A percentile compares a stretch with the other conserved stretches of the same genome.
These are phyloP conservation scores for Apamea anceps DNA, from an alignment of 2,888 invertebrate genomes.

Conservation along the genomic window DNA sequence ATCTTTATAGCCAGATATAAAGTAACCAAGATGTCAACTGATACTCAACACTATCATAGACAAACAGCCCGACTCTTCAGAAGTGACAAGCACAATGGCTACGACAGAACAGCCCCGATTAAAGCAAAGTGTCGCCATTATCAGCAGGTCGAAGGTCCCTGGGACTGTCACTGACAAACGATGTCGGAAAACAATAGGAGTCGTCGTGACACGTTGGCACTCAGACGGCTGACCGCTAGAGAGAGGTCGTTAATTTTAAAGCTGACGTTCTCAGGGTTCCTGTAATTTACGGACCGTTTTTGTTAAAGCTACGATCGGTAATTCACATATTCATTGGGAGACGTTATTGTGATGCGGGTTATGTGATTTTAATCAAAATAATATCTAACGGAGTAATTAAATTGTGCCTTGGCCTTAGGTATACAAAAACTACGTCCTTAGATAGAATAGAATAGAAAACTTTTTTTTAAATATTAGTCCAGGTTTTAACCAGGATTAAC, in stretches of 20 bases:
- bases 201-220: slow-evolving; percentile 38
- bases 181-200: slow-evolving; percentile 53
- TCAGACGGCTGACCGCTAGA: slow-evolving; percentile 36
- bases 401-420: background rate
- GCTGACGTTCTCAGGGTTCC: slow-evolving; percentile 6
- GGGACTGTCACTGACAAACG: slow-evolving; percentile 60
- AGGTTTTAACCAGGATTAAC: no score
- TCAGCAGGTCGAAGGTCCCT: slow-evolving; percentile 43
- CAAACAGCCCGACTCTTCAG: slow-evolving; percentile 13
- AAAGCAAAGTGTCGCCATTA: slow-evolving; percentile 42
- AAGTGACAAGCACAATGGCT: slow-evolving; percentile 32
- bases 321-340: background rate
- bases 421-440: background rate
- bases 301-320: background rate
- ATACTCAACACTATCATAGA: slow-evolving; percentile 10
- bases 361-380: background rate
- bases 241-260: slow-evolving; percentile 44
- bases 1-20: background rate
- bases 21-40: background rate
- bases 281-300: background rate
- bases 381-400: background rate
- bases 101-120: slow-evolving; percentile 29
- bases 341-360: background rate
- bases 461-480: no score
- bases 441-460: background rate